Percentiles rank a stretch among this genome's conserved stretches.
Evolutionary conservation across 2,797 vertebrate genomes (phyloP).

Genomic region (Selene dorsalis): DNA sequence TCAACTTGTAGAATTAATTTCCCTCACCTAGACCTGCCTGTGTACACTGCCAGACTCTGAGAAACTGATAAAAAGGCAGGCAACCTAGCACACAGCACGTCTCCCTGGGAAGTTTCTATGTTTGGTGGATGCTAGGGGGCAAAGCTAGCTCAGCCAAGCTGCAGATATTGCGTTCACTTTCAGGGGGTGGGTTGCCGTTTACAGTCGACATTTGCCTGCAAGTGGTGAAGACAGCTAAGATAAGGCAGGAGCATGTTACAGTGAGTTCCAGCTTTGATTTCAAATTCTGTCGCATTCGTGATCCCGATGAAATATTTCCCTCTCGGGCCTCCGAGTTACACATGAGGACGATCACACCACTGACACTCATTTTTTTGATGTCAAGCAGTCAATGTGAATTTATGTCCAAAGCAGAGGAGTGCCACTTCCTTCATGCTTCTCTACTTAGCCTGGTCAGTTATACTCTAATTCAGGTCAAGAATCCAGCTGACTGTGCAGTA

Average conservation of each 20-base stretch:
- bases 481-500: background rate
- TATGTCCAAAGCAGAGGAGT: slow-evolving; percentile 10
- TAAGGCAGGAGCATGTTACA: slow-evolving; percentile 55
- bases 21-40: slow-evolving; percentile 60
- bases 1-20: slow-evolving; percentile 61
- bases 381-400: slow-evolving; percentile 41
- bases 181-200: slow-evolving; percentile 65
- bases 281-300: slow-evolving; percentile 57
- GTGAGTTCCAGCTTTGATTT: slow-evolving; percentile 62
- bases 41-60: slow-evolving; percentile 47
- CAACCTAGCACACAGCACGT: slow-evolving; percentile 37
- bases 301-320: slow-evolving; percentile 48
- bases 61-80: slow-evolving; percentile 56
- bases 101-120: slow-evolving; percentile 58
- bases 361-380: slow-evolving; percentile 37
- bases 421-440: slow-evolving; percentile 9
- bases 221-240: slow-evolving; percentile 58
- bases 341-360: slow-evolving; percentile 41
- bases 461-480: slow-evolving; percentile 1
- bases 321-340: slow-evolving; percentile 32
- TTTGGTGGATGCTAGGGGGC: slow-evolving; percentile 64
- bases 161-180: slow-evolving; percentile 68
- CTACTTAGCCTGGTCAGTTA: background rate
- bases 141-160: slow-evolving; percentile 61
- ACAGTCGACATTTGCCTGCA: slow-evolving; percentile 53